These are phyloP conservation scores for Lerema accius DNA, from an alignment of 1,140 invertebrate genomes.

Conservation along the genomic window DNA sequence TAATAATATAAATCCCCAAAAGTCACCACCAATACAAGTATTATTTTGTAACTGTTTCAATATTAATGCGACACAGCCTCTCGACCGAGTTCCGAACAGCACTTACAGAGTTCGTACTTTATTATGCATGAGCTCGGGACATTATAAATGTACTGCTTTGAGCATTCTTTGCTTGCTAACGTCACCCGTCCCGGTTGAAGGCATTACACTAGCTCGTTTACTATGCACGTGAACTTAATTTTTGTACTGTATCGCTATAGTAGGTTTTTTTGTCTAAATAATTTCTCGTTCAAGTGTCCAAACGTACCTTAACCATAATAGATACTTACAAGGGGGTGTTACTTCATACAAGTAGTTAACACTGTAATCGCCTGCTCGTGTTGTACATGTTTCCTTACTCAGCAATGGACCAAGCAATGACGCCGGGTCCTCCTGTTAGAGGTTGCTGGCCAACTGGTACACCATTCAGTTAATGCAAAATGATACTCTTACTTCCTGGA, in stretches of 20 bases:
- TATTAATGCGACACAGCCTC: slow-evolving; percentile 32
- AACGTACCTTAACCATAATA: no score
- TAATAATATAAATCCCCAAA: slow-evolving; percentile 8
- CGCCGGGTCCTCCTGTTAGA: no score
- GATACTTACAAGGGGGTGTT: no score
- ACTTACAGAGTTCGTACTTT: slow-evolving; percentile 29
- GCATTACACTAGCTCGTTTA: background rate
- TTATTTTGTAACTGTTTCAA: slow-evolving; percentile 27
- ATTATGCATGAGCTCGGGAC: slow-evolving; percentile 31
- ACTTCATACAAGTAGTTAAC: no score
- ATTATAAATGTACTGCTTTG: slow-evolving; percentile 34
- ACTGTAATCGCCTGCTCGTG: no score
- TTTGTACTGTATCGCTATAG: background rate
- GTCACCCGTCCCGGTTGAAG: slow-evolving; percentile 14
- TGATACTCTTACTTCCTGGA: no score
- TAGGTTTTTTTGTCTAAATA: no score
- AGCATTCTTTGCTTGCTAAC: slow-evolving; percentile 26
- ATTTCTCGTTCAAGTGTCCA: no score
- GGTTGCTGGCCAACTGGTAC: no score
- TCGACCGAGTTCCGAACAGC: slow-evolving; percentile 29
- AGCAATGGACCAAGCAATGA: no score
- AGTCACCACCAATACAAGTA: slow-evolving; percentile 20
- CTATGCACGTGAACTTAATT: background rate
- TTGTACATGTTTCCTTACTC: no score
- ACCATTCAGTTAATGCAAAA: no score